Conservation (phyloP, 2,888 invertebrate genomes). For the Boloria euphrosyne region DNA sequence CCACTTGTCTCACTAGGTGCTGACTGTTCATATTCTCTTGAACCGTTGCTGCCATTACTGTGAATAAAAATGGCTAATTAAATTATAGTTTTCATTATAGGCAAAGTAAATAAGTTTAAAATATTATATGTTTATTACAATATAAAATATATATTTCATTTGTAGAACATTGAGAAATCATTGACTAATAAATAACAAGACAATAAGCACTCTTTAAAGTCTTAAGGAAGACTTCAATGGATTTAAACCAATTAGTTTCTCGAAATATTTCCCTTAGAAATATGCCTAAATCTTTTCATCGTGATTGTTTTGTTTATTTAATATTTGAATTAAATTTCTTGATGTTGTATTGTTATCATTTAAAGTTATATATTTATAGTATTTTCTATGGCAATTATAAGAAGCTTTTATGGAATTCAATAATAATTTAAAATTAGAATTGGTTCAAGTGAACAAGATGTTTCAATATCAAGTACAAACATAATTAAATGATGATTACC, state of each 20-base stretch:
- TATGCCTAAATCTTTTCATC: slow-evolving; percentile 21
- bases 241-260: slow-evolving; percentile 33
- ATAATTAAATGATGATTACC: slow-evolving; percentile 6
- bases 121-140: neutral
- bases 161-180: neutral
- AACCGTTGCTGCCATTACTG: slow-evolving; percentile 72
- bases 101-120: neutral
- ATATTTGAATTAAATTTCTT: slow-evolving; percentile 5
- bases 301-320: slow-evolving; percentile 25
- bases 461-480: neutral
- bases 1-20: slow-evolving; percentile 72
- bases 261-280: slow-evolving; percentile 19
- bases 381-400: too few relatives aligned
- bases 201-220: slow-evolving; percentile 27
- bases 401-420: too few relatives aligned
- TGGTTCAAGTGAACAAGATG: too few relatives aligned
- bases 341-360: slow-evolving; percentile 8
- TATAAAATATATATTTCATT: neutral
- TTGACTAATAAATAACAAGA: slow-evolving; percentile 15
- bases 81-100: neutral
- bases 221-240: slow-evolving; percentile 27
- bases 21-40: slow-evolving; percentile 74
- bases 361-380: too few relatives aligned
- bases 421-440: too few relatives aligned
- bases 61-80: slow-evolving; percentile 20